A percentile compares a stretch with the other conserved stretches of the same genome.
Conservation (phyloP, 2,113 vertebrate species). For the Chaetodon trifascialis region DNA sequence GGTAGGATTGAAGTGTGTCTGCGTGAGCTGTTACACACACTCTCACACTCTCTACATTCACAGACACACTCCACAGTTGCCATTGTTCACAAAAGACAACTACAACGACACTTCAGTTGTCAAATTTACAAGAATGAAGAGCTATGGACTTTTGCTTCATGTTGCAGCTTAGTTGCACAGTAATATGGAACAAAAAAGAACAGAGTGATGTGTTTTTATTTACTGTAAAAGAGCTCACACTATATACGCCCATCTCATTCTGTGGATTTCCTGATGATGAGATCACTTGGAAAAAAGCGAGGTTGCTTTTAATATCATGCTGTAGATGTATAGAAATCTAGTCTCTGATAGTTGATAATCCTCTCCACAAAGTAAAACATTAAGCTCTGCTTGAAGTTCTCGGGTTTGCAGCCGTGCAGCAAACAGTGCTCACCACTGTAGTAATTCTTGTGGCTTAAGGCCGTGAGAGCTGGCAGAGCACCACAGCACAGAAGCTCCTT, state of each 20-base stretch:
- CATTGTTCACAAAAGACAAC: not conserved
- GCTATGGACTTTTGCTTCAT: not conserved
- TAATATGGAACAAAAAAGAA: not conserved
- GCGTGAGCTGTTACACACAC: not conserved
- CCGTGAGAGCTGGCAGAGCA: conserved; percentile 49
- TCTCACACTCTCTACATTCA: not conserved
- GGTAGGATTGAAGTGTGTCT: no score
- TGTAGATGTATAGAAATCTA: not conserved
- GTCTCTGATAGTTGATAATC: not conserved
- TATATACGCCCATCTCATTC: not conserved
- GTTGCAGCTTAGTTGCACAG: not conserved
- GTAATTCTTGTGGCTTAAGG: conserved; percentile 42
- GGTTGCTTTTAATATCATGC: not conserved
- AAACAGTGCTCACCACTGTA: not conserved
- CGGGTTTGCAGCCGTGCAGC: conserved; percentile 11
- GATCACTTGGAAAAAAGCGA: no score
- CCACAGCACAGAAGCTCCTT: conserved; percentile 70
- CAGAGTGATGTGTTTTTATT: not conserved
- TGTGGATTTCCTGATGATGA: not conserved
- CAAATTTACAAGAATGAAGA: not conserved
- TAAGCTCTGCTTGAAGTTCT: conserved; percentile 1
- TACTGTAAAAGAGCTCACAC: not conserved
- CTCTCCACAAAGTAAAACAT: not conserved
- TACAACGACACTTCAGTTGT: not conserved
- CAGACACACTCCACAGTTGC: not conserved